Evolutionary conservation across 2,888 invertebrate species (phyloP), one percentile per base, ranked within the genome.

Genomic region (Idaea straminata): DNA sequence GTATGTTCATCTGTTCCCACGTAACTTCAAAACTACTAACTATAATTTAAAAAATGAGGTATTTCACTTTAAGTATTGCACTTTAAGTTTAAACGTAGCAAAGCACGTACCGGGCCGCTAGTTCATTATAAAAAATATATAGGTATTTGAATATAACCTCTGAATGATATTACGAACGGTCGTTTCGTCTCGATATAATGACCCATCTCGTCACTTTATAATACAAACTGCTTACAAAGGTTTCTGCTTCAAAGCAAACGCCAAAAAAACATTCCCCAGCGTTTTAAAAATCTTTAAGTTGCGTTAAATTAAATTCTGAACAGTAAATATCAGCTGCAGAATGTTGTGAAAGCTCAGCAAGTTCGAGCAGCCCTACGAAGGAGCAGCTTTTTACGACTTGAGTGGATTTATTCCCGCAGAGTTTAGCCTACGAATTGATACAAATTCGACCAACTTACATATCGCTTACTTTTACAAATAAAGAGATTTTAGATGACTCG

Each of bases 381-480:
- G 65, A 61, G n/a, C 62, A 64, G 65, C 62, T 67, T 64, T 67
- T 64, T 67, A 64, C 65, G 57, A 61, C 69, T 64, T 61, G 5
- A 64, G 62, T 62, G 59, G 69, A 69, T 65, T 66, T 66, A 70
- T 64, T 62, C 61, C 35, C 61, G 59, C 65, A 35, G 59, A 64
- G 65, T 66, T 59, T 70, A 47, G 69, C 64, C 7, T 67, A 70
- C 70, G 62, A 71, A 73, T 73, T 61, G 63, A 62, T 58, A 57
- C 59, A 67, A 69, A 68, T 68, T 62, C 64, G 57, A 59, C n/a
- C 63, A 61, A 65, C 60, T 64, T 47, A 65, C 63, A 64, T 38
- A 65, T 66, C 61, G 70, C 64, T 64, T 61, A 62, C 64, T 69
- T 64, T 58, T 61, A 61, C 38, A 61, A 62, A 69, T 68, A 69